Evolutionary conservation across 2,797 vertebrate genomes (phyloP), one percentile per base, ranked within the genome.

Genomic region (Coilia nasus): DNA sequence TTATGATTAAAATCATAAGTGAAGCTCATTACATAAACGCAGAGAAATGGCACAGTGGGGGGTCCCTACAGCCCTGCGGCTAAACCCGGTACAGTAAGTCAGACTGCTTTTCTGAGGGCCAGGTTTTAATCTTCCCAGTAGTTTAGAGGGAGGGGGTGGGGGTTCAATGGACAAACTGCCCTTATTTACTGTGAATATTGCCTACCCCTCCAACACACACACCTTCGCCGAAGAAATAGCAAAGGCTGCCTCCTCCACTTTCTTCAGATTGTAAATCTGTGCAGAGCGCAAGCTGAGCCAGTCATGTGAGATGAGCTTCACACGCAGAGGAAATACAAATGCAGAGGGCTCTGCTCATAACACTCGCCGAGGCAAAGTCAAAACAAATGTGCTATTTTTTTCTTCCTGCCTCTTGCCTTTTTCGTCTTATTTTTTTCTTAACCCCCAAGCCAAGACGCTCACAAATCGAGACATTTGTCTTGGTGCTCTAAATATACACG

Each of bases 1-100:
- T 86, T 85, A 71, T 84, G 78, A 84, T 84, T 83, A 54, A 83
- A 85, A 83, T 85, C 64, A 81, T 85, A 90, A 87, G 81, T 56
- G 83, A 54, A 64, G 64, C 84, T 86, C 71, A 81, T 80, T 85
- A 83, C 31, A 59, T 86, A 60, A 83, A 88, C 67, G 84, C 41
- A 83, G 57, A 81, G 62, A 67, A 81, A 84, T 23, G 81, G 31
- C 59, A 46, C 85, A 64, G 67, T n/a, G 25, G 78, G 82, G 60
- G 80, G 82, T 81, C 54, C 2, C 82, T 23, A 80, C 81, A 78
- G 71, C 50, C 56, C 71, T 21, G 35, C 0, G 71, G 71, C 71
- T 12, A 44, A 78, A 78, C 12, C 17, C 71, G 2, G 9, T 21
- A 41, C 71, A 21, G 35, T 41, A 0, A 84, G 78, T 15, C 35